A percentile compares a stretch with the other conserved stretches of the same genome.
Conservation (phyloP, 2,113 vertebrate species). For the Tenebrosternarchus preto region DNA sequence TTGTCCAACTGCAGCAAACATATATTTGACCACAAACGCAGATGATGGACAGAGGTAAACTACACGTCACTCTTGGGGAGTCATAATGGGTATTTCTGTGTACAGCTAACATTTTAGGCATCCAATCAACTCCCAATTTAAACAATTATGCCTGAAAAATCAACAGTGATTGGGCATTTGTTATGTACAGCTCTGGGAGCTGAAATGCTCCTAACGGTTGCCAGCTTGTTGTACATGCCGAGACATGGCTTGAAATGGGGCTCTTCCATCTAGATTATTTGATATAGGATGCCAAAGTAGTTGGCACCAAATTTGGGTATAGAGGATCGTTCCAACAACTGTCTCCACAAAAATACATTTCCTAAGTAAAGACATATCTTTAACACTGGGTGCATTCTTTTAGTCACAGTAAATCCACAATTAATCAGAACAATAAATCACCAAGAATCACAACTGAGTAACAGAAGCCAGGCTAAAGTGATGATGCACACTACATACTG, state of each 20-base stretch:
- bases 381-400: slow-evolving; percentile 60
- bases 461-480: slow-evolving; percentile 50
- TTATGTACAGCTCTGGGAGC: slow-evolving; percentile 1
- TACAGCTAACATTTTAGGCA: slow-evolving; percentile 3
- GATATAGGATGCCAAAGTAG: slow-evolving; percentile 53
- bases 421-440: slow-evolving; percentile 63
- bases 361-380: slow-evolving; percentile 53
- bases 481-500: slow-evolving; percentile 53
- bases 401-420: slow-evolving; percentile 56
- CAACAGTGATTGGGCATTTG: slow-evolving; percentile 4
- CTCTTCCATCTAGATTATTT: slow-evolving; percentile 47
- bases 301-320: slow-evolving; percentile 55
- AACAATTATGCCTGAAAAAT: slow-evolving; percentile 11
- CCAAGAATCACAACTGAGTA: slow-evolving; percentile 34
- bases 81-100: background rate
- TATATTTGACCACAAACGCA: slow-evolving; percentile 11
- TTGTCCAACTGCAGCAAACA: slow-evolving; percentile 24
- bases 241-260: slow-evolving; percentile 42
- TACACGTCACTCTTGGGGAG: background rate
- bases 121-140: slow-evolving; percentile 9
- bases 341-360: slow-evolving; percentile 63
- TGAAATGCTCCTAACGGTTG: slow-evolving; percentile 27
- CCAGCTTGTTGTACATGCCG: slow-evolving; percentile 21
- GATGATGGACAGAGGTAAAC: background rate
- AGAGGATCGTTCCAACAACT: slow-evolving; percentile 66